Base-by-base conservation (phyloP, 2,888 invertebrate species). In the Baccha elongata region DNA sequence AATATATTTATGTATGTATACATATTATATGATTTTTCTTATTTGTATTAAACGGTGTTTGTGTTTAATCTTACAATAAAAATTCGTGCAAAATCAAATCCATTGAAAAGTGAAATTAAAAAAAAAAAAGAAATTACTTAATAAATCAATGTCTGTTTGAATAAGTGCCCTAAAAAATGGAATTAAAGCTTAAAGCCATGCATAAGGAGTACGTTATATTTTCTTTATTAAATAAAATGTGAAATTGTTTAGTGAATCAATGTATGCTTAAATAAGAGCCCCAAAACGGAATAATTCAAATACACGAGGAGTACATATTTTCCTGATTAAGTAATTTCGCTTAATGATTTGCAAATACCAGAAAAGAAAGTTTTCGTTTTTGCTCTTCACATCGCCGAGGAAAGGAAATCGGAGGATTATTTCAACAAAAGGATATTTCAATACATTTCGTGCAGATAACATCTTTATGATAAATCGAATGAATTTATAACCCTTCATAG, bases 321-420 rank as follows among this genome's bases (percentile, higher is more conserved):
- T 21, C 17, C 6, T n/a, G 29, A 29, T 71, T 35, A 71, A 37
- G 11, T 19, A 8, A 32, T 60, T 71, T 60, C 6, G 17, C 42
- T 62, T 52, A 23, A 72, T 62, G 42, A 62, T 72, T 52, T 68
- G 55, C 44, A 55, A 68, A 68, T 68, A 21, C 44, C 35, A 42
- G 11, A 5, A 52, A 26, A 15, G 5, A 21, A 53, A 68, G 11
- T 44, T 64, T 68, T 46, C 32, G 53, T 29, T 44, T 32, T 55
- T 21, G 32, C 40, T n/a, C 21, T 67, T 42, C 42, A 10, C 13
- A 32, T 21, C 21, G 29, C 2, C 0, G 1, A 15, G 29, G 42
- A 53, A 40, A 53, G n/a, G 13, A 44, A 11, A 53, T 32, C 3
- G 44, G 53, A 32, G 68, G 53, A 55, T 23, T 68, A 53, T 21